A percentile compares a stretch with the other conserved stretches of the same genome.
phyloP scores from a whole-genome alignment of 2,888 invertebrate species.

The Ametastegia equiseti region DNA sequence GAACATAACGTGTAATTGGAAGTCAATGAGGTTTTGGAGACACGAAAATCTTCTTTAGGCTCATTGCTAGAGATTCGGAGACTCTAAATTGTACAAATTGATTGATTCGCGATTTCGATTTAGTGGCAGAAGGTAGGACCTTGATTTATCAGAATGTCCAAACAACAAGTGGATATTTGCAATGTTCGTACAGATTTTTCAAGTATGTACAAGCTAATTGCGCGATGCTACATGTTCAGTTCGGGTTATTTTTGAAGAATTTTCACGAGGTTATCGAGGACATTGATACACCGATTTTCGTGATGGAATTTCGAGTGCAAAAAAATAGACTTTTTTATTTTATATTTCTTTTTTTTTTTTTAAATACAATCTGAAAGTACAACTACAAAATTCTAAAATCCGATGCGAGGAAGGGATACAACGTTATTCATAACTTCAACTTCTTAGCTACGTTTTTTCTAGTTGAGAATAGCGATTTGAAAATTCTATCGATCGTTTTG shows the following conservation, averaged over 20 bases:
- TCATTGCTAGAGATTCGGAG: not conserved
- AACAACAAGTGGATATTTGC: not conserved
- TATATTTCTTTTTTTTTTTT: not conserved
- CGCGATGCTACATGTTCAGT: too few relatives aligned
- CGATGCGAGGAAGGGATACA: not conserved
- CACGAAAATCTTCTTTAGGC: not conserved
- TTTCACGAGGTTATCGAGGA: not conserved
- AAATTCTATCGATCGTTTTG: not conserved
- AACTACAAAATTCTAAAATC: not conserved
- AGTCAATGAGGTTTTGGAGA: not conserved
- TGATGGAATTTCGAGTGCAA: not conserved
- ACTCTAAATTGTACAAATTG: not conserved
- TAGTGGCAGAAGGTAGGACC: not conserved
- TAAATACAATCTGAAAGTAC: slow-evolving; percentile 4
- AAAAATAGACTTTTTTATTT: not conserved
- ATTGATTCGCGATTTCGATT: not conserved
- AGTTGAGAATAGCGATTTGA: not conserved
- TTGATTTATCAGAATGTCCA: not conserved
- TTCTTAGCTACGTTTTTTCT: not conserved
- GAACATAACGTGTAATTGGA: not conserved
- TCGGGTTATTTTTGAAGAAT: not conserved
- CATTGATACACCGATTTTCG: not conserved
- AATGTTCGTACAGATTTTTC: not conserved
- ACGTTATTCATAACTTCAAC: not conserved
- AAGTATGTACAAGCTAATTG: not conserved